Percentiles rank a stretch among this genome's conserved stretches.
Conservation (phyloP, 2,113 vertebrate species). For the Crotalus horridus region DNA sequence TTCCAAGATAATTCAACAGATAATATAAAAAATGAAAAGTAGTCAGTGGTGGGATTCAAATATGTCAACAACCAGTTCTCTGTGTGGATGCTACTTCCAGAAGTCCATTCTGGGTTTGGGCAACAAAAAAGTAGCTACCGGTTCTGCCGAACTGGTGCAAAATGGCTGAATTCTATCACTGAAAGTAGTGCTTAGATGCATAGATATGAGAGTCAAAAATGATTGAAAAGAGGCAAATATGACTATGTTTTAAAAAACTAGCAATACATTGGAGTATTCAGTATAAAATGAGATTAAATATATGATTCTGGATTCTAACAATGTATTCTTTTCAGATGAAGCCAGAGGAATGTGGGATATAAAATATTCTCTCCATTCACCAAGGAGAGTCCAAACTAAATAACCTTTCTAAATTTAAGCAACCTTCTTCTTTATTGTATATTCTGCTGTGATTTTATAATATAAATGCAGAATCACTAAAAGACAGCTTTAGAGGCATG, state of each 20-base stretch:
- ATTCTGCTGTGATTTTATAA: neutral
- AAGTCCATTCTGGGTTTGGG: too few relatives aligned
- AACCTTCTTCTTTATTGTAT: neutral
- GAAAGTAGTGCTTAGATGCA: neutral
- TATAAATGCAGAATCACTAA: constrained; percentile 25
- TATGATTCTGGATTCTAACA: neutral
- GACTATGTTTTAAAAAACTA: neutral
- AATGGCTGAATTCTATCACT: too few relatives aligned
- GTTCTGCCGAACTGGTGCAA: too few relatives aligned
- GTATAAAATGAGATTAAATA: neutral
- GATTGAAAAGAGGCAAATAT: neutral
- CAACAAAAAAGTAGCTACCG: too few relatives aligned
- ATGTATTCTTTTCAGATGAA: constrained; percentile 7
- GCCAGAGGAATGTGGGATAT: neutral
- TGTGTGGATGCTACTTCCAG: too few relatives aligned
- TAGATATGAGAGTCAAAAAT: neutral
- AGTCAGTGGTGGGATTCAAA: too few relatives aligned
- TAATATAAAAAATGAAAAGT: neutral
- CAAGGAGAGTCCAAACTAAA: neutral
- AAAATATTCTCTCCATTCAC: neutral
- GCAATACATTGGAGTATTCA: neutral
- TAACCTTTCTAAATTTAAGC: constrained; percentile 23
- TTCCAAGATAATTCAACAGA: neutral
- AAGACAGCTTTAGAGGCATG: neutral
- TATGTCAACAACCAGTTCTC: too few relatives aligned